Evolutionary conservation across 1,140 invertebrate species (phyloP), one percentile per base, ranked within the genome.

Genomic region (Sesamia nonagrioides): DNA sequence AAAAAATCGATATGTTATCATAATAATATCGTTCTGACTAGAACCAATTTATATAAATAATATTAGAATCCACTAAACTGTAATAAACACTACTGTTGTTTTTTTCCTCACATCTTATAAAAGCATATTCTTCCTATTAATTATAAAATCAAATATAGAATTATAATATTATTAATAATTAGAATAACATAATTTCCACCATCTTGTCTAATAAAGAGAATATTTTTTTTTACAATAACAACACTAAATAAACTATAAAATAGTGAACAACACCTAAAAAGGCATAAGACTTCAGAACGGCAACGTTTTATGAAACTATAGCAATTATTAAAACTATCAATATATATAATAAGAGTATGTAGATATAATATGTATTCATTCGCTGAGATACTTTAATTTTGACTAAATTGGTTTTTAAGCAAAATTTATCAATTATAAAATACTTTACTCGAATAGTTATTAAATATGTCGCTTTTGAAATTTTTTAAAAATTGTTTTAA

Each of bases 261-360:
- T 63, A 40, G n/a, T 63, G 35, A 63, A 63, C 8, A 63, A 40
- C 17, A 2, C n/a, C 60, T 63, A 63, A 17, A 18, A 18, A 40
- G 35, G 60, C 60, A 63, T 63, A 63, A 63, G 60, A 63, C 35
- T 63, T 63, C 37, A 63, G 60, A 63, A 63, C 60, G 60, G 60
- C 60, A 63, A 63, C 37, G 17, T 35, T 63, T 63, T 35, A 63
- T 63, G 18, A 63, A 63, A 42, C 37, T 63, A 63, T 63, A 63
- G 60, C 35, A 40, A 11, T 63, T n/a, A 61, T 37, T 63, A 63
- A 40, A 63, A 63, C 35, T 40, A 37, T n/a, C n/a, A 7, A 35
- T n/a, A n/a, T n/a, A 2, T 63, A 63, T 63, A 63, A 63, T 61
- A 37, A 13, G 1, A n/a, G 15, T 61, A 35, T 33, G n/a, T n/a